Base-by-base conservation (phyloP, 30 jellyfish, hydroid and myxozoan genomes). In the Pseudorhiza aurosa region DNA sequence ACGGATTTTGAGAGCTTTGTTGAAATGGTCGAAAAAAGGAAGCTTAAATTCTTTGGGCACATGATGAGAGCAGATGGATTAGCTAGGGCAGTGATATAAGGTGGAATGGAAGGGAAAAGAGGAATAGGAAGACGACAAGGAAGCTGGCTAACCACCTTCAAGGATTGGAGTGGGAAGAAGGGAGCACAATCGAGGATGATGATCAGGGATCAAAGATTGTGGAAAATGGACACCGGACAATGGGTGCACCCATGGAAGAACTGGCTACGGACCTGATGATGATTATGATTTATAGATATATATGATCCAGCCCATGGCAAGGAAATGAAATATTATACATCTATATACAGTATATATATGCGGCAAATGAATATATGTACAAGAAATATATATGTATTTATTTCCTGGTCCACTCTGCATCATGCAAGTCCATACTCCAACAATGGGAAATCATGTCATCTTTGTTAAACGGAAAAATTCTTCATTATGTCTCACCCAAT, bases 11-110 rank as follows among this genome's bases (percentile, higher is more conserved):
- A 42, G 15, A 42, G 55, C 15, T 42, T 42, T 42, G 55, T 42
- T 9, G 55, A 42, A 42, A 42, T 42, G 55, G 55, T 42, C 55
- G 15, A 42, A 42, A 42, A 15, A 42, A 42, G 55, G 55, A 42
- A 42, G 55, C n/a, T n/a, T n/a, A n/a, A n/a, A n/a, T 42, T 42
- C 55, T 42, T 42, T 42, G 55, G 55, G 55, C 55, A 42, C 55
- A 42, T 15, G 55, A 15, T 42, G 15, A 9, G 55, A 15, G 55
- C 11, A 42, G 55, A 42, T 8, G 55, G n/a, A n/a, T n/a, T n/a
- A n/a, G 55, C 55, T 42, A 42, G 55, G 15, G 55, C 55, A 42
- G 55, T 42, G 15, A 42, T 42, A 15, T 9, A 42, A 42, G 55
- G 55, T 15, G 15, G 55, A 42, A 42, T 42, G 55, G 55, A 42